Evolutionary conservation across 2,113 vertebrate genomes (phyloP).

Genomic region (Dinomys branickii): DNA sequence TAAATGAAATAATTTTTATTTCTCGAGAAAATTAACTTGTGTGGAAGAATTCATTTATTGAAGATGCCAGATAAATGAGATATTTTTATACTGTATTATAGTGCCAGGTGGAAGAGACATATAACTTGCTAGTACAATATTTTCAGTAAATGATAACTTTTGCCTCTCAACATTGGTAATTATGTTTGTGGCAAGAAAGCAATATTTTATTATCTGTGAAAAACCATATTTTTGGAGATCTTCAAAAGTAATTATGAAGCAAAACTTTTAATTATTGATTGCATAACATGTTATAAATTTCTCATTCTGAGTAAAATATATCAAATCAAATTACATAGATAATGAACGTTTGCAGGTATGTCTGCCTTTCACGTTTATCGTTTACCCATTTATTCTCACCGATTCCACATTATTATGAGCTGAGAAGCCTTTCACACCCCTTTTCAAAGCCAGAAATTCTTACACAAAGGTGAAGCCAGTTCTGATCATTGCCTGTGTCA

Average conservation of each 20-base stretch:
- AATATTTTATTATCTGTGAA: conserved; percentile 47
- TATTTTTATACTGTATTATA: conserved; percentile 8
- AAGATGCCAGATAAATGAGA: conserved; percentile 52
- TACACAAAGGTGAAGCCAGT: not conserved
- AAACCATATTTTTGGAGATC: conserved; percentile 22
- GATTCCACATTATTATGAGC: not conserved
- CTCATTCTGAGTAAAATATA: not conserved
- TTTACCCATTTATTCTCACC: not conserved
- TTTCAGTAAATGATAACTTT: conserved; percentile 43
- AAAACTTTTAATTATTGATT: not conserved
- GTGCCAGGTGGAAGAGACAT: not conserved
- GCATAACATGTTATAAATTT: not conserved
- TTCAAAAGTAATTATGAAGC: conserved; percentile 31
- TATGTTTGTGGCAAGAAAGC: conserved; percentile 39
- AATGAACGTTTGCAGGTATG: not conserved
- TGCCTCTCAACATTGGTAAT: conserved; percentile 43
- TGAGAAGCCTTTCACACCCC: not conserved
- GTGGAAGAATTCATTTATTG: conserved; percentile 51
- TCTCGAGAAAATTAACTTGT: conserved; percentile 65
- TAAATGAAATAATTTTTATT: conserved; percentile 67
- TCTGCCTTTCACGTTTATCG: not conserved
- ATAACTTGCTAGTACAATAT: conserved; percentile 45
- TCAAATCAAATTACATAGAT: conserved; percentile 5
- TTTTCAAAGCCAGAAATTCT: conserved; percentile 26
- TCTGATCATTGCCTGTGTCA: not conserved